phyloP scores from a whole-genome alignment of 2,888 invertebrate species.

The Odontothrips loti region DNA sequence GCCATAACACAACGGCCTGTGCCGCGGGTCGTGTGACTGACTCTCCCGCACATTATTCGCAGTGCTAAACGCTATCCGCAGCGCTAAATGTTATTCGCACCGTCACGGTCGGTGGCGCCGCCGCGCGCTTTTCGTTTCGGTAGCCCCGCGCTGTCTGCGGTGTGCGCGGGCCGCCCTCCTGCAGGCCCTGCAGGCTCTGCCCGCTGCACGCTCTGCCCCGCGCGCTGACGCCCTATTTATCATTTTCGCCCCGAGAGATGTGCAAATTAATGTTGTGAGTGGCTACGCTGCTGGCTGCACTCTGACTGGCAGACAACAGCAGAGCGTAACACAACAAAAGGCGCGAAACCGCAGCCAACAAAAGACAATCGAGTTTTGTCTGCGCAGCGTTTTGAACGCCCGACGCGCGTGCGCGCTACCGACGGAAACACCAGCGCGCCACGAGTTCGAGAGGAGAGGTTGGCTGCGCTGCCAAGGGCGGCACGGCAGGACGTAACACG shows the following conservation, averaged over 20 bases:
- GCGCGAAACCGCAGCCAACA: background rate
- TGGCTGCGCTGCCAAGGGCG: too few species aligned
- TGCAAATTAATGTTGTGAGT: conserved; percentile 19
- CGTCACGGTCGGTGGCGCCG: background rate
- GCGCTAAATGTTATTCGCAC: conserved; percentile 24
- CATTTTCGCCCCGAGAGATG: conserved; percentile 12
- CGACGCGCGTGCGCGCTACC: too few species aligned
- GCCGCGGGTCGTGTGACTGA: conserved; percentile 6
- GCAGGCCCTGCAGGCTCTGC: background rate
- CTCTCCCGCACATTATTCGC: background rate
- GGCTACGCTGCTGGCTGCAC: background rate
- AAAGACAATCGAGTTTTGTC: background rate
- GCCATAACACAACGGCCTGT: too few species aligned
- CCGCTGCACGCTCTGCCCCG: background rate
- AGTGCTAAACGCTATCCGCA: conserved; percentile 17
- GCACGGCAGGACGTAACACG: too few species aligned
- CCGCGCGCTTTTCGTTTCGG: background rate
- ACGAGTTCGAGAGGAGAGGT: too few species aligned
- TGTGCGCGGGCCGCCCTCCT: background rate
- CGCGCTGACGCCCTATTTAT: conserved; percentile 22
- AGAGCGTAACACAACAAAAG: background rate
- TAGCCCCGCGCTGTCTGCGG: background rate
- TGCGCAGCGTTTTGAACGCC: too few species aligned
- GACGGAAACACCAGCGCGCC: too few species aligned
- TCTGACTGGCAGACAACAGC: background rate